Base-by-base conservation (phyloP, 2,797 vertebrate species). In the Phalloptychus januarius region DNA sequence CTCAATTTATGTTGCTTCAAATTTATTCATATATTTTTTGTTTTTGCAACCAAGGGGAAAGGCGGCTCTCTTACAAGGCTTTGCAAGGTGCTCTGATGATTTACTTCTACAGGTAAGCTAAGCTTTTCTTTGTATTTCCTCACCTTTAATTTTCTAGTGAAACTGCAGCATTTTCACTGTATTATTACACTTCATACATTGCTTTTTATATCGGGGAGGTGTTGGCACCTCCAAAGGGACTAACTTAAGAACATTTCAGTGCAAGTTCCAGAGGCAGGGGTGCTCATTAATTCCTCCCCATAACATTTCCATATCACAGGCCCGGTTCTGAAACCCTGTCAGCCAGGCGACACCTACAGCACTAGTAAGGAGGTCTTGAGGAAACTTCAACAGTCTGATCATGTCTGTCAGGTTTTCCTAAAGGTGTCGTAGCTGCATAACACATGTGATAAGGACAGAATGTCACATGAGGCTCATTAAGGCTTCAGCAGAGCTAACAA, bases 1-100 rank as follows among this genome's bases (percentile, higher is more conserved):
- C 1, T 16, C 1, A 18, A 36, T n/a, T 16, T 0, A 3, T 50
- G 70, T 67, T 8, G 7, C n/a, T 74, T 65, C 5, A 1, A 54
- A 70, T 11, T 56, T 13, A 48, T 18, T 71, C n/a, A 70, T 40
- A 0, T 2, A 2, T 81, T 67, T 83, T 42, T 75, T 0, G 4
- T 69, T 83, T 80, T 82, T 72, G n/a, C 71, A 76, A 38, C 86
- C 46, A 87, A 99, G 98, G 98, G 84, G 98, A 99, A 80, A 96
- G 98, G 81, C 89, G 98, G 54, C 72, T 99, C 33, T 99, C 98
- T 4, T 99, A 98, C 88, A 97, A 96, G 90, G 98, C 97, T 58
- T 94, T 99, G 38, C 97, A 99, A 87, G 98, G 98, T 15, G 97
- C 98, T 56, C 91, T 99, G 88, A 99, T 99, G 98, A 99, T 99